A percentile compares a stretch with the other conserved stretches of the same genome.
These are phyloP conservation scores for Drosophila testacea DNA, from an alignment of 2,888 invertebrate genomes.

Conservation along the genomic window DNA sequence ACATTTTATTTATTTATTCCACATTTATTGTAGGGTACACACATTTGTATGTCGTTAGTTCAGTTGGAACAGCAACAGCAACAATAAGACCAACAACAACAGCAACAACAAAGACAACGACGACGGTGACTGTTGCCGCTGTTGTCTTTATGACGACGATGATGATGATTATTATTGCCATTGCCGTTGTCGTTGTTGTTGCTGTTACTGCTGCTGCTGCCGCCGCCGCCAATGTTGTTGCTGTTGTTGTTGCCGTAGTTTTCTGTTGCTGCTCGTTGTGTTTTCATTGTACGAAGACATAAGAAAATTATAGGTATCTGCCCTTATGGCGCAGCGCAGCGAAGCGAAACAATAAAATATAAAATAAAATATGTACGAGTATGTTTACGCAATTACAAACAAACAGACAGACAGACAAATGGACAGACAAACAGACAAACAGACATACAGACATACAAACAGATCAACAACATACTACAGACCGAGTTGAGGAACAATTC, in stretches of 20 bases:
- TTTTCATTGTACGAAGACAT: slow-evolving; percentile 79
- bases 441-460: slow-evolving; percentile 40
- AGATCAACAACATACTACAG: slow-evolving; percentile 29
- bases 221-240: slow-evolving; percentile 28
- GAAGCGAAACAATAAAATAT: slow-evolving; percentile 83
- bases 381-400: slow-evolving; percentile 81
- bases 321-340: slow-evolving; percentile 81
- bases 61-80: slow-evolving; percentile 60
- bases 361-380: slow-evolving; percentile 82
- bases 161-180: slow-evolving; percentile 56
- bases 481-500: slow-evolving; percentile 25
- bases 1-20: slow-evolving; percentile 80
- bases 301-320: slow-evolving; percentile 82
- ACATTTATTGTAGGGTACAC: slow-evolving; percentile 74
- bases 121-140: slow-evolving; percentile 54
- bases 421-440: slow-evolving; percentile 31
- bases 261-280: slow-evolving; percentile 49
- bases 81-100: slow-evolving; percentile 14
- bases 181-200: slow-evolving; percentile 42
- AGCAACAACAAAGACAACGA: slow-evolving; percentile 8
- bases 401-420: slow-evolving; percentile 60
- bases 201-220: slow-evolving; percentile 23
- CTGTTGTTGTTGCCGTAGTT: slow-evolving; percentile 38
- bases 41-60: slow-evolving; percentile 72
- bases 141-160: slow-evolving; percentile 75